Percentiles rank a stretch among this genome's conserved stretches.
These are phyloP conservation scores for Poecilia velifera DNA, from an alignment of 2,797 vertebrate genomes.

Conservation along the genomic window DNA sequence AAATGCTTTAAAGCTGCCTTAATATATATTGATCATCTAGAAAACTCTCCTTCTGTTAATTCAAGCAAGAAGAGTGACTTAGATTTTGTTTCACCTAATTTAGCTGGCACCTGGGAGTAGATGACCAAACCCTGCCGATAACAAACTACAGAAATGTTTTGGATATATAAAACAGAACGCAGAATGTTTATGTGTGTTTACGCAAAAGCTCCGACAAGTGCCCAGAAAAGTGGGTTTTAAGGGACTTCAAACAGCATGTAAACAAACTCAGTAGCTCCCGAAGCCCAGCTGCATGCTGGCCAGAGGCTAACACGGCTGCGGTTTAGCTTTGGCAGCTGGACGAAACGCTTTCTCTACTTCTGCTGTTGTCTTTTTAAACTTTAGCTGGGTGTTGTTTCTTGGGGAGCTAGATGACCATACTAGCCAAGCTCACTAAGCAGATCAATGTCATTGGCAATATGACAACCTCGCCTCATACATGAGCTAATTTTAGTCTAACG, in stretches of 20 bases:
- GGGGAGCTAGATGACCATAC: constrained; percentile 20
- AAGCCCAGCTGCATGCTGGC: not conserved
- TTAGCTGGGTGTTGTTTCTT: constrained; percentile 29
- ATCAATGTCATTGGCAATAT: constrained; percentile 60
- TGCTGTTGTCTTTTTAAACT: constrained; percentile 15
- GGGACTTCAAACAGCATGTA: constrained; percentile 38
- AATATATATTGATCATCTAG: not conserved
- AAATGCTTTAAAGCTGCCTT: not conserved
- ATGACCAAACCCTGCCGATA: not conserved
- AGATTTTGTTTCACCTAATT: not conserved
- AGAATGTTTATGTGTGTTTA: not conserved
- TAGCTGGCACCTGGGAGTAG: not conserved
- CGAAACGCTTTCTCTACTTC: not conserved
- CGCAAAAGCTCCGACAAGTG: not conserved
- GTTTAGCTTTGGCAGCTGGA: not conserved
- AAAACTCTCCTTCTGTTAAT: not conserved
- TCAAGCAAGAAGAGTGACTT: not conserved
- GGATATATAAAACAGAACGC: not conserved
- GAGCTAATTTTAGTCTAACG: constrained; percentile 9
- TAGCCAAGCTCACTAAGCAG: constrained; percentile 56
- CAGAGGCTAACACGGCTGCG: not conserved
- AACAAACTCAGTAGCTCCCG: constrained; percentile 53
- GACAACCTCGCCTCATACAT: constrained; percentile 25
- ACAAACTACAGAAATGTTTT: not conserved
- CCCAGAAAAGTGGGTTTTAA: constrained; percentile 9